phyloP scores from a whole-genome alignment of 2,113 vertebrate species.

The Nothocercus nigrocapillus region DNA sequence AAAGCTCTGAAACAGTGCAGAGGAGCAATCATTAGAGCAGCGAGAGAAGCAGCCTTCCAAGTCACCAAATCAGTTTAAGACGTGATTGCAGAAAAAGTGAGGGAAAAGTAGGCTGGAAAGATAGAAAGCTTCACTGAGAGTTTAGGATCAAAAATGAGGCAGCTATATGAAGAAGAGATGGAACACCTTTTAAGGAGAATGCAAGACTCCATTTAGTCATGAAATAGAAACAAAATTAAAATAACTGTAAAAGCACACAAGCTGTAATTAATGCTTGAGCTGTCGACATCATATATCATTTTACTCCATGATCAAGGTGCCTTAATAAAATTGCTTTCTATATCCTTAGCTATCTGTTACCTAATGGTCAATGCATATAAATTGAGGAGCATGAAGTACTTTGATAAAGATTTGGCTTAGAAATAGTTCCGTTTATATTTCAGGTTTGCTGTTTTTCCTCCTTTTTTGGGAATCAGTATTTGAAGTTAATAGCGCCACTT shows the following conservation, averaged over 20 bases:
- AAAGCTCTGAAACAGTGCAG: neutral
- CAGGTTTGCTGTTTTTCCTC: fast-evolving
- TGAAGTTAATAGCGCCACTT: neutral
- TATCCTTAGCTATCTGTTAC: neutral
- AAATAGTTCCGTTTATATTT: neutral
- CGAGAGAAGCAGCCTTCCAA: neutral
- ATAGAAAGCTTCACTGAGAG: neutral
- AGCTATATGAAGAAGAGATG: neutral
- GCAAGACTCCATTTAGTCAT: neutral
- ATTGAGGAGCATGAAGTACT: neutral
- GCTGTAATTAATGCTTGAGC: neutral
- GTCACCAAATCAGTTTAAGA: neutral
- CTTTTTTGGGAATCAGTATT: neutral
- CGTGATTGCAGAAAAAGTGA: neutral
- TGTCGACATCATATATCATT: neutral
- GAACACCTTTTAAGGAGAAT: neutral
- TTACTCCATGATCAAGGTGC: neutral
- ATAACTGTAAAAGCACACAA: neutral
- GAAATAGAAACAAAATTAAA: neutral
- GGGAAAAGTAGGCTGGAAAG: neutral
- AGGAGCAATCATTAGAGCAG: neutral
- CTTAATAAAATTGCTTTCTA: neutral
- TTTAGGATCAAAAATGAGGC: neutral
- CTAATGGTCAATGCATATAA: neutral
- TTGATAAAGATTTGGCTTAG: neutral